A percentile compares a stretch with the other conserved stretches of the same genome.
Evolutionary conservation across 2,797 vertebrate species (phyloP).

Genomic region (Semotilus atromaculatus): DNA sequence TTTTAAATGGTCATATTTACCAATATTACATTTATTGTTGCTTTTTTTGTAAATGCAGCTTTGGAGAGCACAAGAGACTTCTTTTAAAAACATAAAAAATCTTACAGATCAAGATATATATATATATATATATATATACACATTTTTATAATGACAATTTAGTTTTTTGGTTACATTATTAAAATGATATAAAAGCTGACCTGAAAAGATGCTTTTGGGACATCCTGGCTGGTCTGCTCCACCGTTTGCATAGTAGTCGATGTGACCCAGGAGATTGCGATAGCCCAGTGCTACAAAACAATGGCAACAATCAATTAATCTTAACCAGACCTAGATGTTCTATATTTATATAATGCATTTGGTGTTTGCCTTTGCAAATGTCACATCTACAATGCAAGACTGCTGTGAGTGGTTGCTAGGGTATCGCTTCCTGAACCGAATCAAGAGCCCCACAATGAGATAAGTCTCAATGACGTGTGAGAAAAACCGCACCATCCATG

Average conservation of each 20-base stretch:
- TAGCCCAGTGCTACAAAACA: constrained; percentile 83
- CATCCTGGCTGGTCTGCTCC: constrained; percentile 93
- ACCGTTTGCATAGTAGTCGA: constrained; percentile 95
- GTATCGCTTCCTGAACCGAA: not conserved
- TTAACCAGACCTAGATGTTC: not conserved
- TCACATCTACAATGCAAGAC: not conserved
- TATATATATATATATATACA: too few species aligned
- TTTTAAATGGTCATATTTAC: too few species aligned
- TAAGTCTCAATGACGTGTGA: not conserved
- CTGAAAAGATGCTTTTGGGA: constrained; percentile 83
- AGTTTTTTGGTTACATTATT: not conserved
- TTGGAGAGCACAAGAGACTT: too few species aligned
- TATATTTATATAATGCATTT: too few species aligned
- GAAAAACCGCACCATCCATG: constrained; percentile 76
- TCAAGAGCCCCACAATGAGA: not conserved
- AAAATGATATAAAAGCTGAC: constrained; percentile 69
- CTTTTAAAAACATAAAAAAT: too few species aligned
- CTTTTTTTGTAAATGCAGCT: too few species aligned
- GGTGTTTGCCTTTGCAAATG: not conserved
- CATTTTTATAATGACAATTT: not conserved
- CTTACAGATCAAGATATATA: too few species aligned
- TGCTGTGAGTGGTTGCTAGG: not conserved
- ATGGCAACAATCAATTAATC: not conserved
- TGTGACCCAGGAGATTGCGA: constrained; percentile 86
- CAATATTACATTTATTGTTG: too few species aligned